Evolutionary conservation across 2,888 invertebrate genomes (phyloP).

Genomic region (Stenoptilia bipunctidactyla): DNA sequence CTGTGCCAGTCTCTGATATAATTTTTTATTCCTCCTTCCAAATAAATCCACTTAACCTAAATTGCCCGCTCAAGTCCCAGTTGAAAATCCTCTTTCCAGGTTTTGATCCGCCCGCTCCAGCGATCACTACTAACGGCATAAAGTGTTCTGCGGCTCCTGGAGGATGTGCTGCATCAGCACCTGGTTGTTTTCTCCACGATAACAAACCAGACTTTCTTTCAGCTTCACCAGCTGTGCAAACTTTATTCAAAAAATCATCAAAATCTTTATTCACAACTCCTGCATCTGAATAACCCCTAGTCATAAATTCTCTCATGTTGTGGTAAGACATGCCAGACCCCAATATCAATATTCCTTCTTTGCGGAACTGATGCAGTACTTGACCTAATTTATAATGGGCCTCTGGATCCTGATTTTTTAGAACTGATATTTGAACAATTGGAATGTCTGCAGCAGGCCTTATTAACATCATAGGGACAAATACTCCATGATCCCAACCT

Average conservation of each 20-base stretch:
- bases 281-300: slow-evolving; percentile 19
- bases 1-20: neutral
- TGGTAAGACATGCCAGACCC: slow-evolving; percentile 64
- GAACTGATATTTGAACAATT: slow-evolving; percentile 51
- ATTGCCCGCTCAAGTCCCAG: slow-evolving; percentile 49
- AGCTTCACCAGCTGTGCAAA: slow-evolving; percentile 40
- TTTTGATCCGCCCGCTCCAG: slow-evolving; percentile 47
- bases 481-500: slow-evolving; percentile 66
- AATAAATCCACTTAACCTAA: slow-evolving; percentile 50
- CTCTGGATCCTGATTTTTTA: slow-evolving; percentile 42
- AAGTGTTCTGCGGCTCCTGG: slow-evolving; percentile 51
- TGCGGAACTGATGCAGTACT: slow-evolving; percentile 39
- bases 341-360: slow-evolving; percentile 49
- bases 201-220: slow-evolving; percentile 31
- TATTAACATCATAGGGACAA: slow-evolving; percentile 61
- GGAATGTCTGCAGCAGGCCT: slow-evolving; percentile 53
- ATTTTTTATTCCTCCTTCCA: slow-evolving; percentile 40
- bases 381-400: slow-evolving; percentile 49
- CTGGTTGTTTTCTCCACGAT: slow-evolving; percentile 40
- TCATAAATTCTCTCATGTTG: slow-evolving; percentile 53
- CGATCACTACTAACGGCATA: slow-evolving; percentile 53
- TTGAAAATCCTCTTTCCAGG: slow-evolving; percentile 48
- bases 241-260: slow-evolving; percentile 45
- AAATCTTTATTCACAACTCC: slow-evolving; percentile 46
- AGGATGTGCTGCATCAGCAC: slow-evolving; percentile 50